Evolutionary conservation across 2,113 vertebrate species (phyloP).

Genomic region (Microtus oregoni): DNA sequence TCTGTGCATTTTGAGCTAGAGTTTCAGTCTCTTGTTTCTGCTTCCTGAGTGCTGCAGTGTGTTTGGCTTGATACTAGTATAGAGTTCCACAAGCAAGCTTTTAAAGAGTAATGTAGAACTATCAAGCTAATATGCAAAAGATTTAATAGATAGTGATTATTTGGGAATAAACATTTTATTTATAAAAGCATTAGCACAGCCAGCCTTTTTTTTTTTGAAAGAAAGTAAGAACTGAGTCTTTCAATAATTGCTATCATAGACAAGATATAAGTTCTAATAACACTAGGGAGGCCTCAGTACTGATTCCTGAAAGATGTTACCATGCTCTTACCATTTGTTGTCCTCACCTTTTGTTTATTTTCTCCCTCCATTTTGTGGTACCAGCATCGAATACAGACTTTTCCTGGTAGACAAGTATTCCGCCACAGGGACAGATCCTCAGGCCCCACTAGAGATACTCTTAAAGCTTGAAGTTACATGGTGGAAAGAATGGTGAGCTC

Average conservation of each 20-base stretch:
- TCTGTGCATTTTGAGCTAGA: neutral
- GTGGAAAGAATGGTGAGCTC: neutral
- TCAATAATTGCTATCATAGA: neutral
- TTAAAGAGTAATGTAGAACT: neutral
- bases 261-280: neutral
- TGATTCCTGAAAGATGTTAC: neutral
- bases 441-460: neutral
- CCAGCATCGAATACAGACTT: neutral
- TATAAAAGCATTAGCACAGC: neutral
- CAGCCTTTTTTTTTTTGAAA: neutral
- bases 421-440: too few species aligned
- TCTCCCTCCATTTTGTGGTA: too few species aligned
- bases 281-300: neutral
- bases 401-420: neutral
- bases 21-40: neutral
- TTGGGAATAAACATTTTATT: neutral
- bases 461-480: neutral
- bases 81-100: neutral
- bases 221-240: neutral
- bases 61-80: neutral
- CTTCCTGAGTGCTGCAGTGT: neutral
- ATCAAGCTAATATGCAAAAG: neutral
- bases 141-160: conserved; percentile 9
- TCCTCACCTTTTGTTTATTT: neutral
- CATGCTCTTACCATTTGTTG: neutral